These are phyloP conservation scores for Drosophila hamatofila DNA, from an alignment of 2,888 invertebrate genomes.

Conservation along the genomic window DNA sequence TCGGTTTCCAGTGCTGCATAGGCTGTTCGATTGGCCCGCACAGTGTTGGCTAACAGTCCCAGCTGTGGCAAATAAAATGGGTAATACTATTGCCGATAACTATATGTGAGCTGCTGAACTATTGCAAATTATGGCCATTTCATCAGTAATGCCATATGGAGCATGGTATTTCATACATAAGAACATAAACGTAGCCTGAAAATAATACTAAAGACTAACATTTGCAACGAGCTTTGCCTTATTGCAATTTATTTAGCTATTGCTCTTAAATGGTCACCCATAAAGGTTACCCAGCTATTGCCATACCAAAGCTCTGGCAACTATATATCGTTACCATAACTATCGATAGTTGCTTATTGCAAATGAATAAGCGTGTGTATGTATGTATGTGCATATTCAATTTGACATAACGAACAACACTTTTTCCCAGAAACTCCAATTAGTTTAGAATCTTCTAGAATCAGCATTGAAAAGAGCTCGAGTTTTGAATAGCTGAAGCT, in stretches of 20 bases:
- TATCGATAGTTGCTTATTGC: slow-evolving; percentile 3
- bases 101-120: not conserved
- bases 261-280: not conserved
- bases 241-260: no score
- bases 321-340: not conserved
- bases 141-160: no score
- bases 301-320: not conserved
- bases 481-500: not conserved
- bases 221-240: not conserved
- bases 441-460: no score
- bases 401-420: not conserved
- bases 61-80: not conserved
- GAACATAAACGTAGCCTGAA: not conserved
- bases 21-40: no score
- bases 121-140: not conserved
- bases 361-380: not conserved
- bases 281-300: not conserved
- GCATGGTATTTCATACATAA: not conserved
- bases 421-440: no score
- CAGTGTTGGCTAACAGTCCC: not conserved
- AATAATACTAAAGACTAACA: not conserved
- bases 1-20: not conserved
- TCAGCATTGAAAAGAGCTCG: no score
- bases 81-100: no score
- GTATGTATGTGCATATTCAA: not conserved